Percentiles rank a stretch among this genome's conserved stretches.
Conservation (phyloP, 2,113 vertebrate species). For the Spea multiplicata region DNA sequence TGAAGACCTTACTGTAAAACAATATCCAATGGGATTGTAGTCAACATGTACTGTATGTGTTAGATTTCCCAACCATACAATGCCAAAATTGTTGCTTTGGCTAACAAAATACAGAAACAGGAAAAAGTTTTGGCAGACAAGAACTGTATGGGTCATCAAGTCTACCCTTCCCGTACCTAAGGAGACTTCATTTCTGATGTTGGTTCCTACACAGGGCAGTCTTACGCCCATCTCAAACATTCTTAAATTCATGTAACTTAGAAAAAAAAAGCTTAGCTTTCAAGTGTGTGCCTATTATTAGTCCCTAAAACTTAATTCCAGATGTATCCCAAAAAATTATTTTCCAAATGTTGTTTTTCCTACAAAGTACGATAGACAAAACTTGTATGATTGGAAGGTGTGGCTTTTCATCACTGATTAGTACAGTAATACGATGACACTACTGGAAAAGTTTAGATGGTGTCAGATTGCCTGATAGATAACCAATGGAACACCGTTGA, state of each 20-base stretch:
- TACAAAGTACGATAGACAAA: background rate
- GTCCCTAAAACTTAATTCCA: background rate
- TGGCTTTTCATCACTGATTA: background rate
- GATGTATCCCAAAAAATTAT: background rate
- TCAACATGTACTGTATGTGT: too few species aligned
- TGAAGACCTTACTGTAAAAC: too few species aligned
- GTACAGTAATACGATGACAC: conserved; percentile 1
- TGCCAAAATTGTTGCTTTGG: too few species aligned
- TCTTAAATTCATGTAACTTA: background rate
- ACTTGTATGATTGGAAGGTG: background rate
- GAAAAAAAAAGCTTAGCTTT: background rate
- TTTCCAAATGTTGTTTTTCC: background rate
- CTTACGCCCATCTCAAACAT: background rate
- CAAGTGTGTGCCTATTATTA: background rate
- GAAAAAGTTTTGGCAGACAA: background rate
- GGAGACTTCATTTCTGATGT: background rate
- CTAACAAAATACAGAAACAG: background rate
- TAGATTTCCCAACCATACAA: too few species aligned
- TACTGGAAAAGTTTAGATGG: conserved; percentile 16
- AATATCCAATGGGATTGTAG: too few species aligned
- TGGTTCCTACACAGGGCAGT: background rate
- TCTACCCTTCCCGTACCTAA: background rate
- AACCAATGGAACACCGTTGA: conserved; percentile 1
- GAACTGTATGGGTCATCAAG: background rate
- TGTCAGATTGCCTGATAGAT: conserved; percentile 24